These are phyloP conservation scores for Leucophenga varia DNA, from an alignment of 1,140 invertebrate species.

Conservation along the genomic window DNA sequence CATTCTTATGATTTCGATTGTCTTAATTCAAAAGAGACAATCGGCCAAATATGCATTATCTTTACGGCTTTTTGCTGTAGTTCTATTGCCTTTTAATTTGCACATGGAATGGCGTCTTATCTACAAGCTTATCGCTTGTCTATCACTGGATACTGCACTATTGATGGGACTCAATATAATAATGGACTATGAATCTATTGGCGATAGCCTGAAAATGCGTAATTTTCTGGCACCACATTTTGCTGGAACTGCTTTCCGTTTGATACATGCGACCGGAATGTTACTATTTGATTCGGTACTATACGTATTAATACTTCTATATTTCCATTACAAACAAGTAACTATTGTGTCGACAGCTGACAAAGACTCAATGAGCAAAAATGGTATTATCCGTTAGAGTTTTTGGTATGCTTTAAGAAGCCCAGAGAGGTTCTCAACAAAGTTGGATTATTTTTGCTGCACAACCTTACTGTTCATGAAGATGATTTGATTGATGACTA, in stretches of 20 bases:
- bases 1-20: conserved; percentile 5
- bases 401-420: background rate
- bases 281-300: conserved; percentile 61
- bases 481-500: background rate
- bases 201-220: conserved; percentile 59
- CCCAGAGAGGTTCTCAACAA: background rate
- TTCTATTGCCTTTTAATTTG: conserved; percentile 51
- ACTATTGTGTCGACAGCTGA: background rate
- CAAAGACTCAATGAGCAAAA: background rate
- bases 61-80: background rate
- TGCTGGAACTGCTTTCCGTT: conserved; percentile 68
- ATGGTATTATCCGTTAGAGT: conserved; percentile 11
- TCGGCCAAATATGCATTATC: background rate
- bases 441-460: too few species aligned
- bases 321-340: conserved; percentile 2
- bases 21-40: background rate
- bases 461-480: too few species aligned
- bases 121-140: conserved; percentile 7
- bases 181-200: conserved; percentile 66
- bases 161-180: conserved; percentile 71
- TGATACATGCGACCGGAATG: conserved; percentile 64
- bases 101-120: conserved; percentile 1
- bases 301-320: background rate
- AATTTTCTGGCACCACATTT: conserved; percentile 65
- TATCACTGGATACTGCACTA: conserved; percentile 70